Evolutionary conservation across 2,113 vertebrate genomes (phyloP).

Genomic region (Oryzias woworae): DNA sequence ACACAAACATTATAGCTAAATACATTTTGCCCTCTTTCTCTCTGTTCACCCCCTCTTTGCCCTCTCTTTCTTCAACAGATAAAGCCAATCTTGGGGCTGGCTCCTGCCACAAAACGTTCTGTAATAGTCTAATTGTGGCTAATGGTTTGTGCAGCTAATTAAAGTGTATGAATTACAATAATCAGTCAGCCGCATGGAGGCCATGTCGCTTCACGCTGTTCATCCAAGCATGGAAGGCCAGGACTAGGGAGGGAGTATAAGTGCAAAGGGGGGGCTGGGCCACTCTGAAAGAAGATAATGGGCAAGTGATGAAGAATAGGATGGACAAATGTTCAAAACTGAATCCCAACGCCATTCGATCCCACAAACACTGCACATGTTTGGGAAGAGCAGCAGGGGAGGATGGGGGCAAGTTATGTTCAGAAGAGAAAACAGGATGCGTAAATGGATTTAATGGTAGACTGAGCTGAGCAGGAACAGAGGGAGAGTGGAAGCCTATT

Average conservation of each 20-base stretch:
- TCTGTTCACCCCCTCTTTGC: slow-evolving; percentile 6
- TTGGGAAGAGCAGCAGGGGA: slow-evolving; percentile 17
- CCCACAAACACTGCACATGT: slow-evolving; percentile 7
- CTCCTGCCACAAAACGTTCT: slow-evolving; percentile 88
- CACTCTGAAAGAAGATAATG: slow-evolving; percentile 35
- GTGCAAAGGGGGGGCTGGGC: slow-evolving; percentile 19
- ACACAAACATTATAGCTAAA: slow-evolving; percentile 32
- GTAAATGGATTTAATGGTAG: slow-evolving; percentile 17
- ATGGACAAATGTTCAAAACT: slow-evolving; percentile 33
- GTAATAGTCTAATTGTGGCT: slow-evolving; percentile 99
- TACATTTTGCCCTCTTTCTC: slow-evolving; percentile 27
- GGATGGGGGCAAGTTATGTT: slow-evolving; percentile 3
- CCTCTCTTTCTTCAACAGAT: slow-evolving; percentile 46
- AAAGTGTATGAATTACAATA: slow-evolving; percentile 99
- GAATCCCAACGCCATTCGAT: slow-evolving; percentile 8
- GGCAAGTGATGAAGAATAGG: slow-evolving; percentile 53
- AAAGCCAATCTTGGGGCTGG: slow-evolving; percentile 69
- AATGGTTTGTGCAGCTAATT: slow-evolving; percentile 99
- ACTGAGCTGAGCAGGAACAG: background rate
- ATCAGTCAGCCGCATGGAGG: slow-evolving; percentile 93
- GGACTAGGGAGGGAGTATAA: slow-evolving; percentile 27
- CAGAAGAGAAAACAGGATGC: slow-evolving; percentile 14
- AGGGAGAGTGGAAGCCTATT: background rate
- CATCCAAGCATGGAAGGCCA: slow-evolving; percentile 68
- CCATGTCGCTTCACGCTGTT: slow-evolving; percentile 62